Evolutionary conservation across 2,888 invertebrate species (phyloP), one percentile per base, ranked within the genome.

Genomic region (Pristionchus japonicus): DNA sequence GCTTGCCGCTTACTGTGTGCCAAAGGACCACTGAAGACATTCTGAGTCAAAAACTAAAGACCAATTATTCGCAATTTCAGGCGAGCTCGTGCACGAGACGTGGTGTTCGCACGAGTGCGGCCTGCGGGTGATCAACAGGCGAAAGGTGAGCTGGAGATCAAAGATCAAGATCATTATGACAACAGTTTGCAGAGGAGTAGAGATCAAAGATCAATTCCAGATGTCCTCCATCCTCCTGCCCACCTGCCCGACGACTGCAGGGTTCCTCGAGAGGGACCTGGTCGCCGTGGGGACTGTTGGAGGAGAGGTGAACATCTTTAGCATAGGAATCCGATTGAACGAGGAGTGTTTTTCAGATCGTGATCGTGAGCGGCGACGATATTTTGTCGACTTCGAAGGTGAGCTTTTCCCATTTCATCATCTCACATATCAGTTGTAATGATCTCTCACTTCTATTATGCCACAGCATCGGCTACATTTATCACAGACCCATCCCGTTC

Each of bases 51-150:
- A n/a, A n/a, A n/a, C n/a, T n/a, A n/a, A n/a, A n/a, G n/a, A n/a
- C n/a, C 31, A 70, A 15, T 37, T 7, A 31, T 43, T 43, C 11
- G 6, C 43, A 43, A 43, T 43, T 43, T 3, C 77, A 77, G 77
- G 77, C 43, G 86, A 86, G 31, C 7, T 49, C 0, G 31, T 86
- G 23, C 86, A 86, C 70, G 86, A 86, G 70, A 49, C 86, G 34
- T 86, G 86, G 86, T 86, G 86, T 34, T 43, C 86, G n/a, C 86
- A 86, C 49, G 86, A 86, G 49, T 67, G 70, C 23, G 86, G 86
- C 2, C 31, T 86, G 47, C 43, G 86, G 0, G 37, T 86, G 17
- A 52, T 86, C 49, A 86, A 86, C 34, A 34, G 86, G 67, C 27
- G 86, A 70, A 86, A 67, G 86, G 70, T 70, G 7, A 7, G 37